Base-by-base conservation (phyloP, 2,888 invertebrate species). In the Notodonta dromedarius region DNA sequence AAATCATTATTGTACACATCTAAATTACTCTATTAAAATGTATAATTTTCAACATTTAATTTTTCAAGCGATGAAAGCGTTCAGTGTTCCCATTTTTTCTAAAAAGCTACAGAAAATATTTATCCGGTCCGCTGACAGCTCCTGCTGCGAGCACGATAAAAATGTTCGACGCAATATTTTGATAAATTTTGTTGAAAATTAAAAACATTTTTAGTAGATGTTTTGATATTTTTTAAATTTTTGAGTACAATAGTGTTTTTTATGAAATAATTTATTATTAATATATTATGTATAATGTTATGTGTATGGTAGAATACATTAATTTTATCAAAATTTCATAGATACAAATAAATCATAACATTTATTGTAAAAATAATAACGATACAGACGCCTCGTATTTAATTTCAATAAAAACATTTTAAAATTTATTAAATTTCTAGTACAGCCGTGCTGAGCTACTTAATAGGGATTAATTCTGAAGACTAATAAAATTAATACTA, bases 111-210 rank as follows among this genome's bases (percentile, higher is more conserved):
- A 71, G 70, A 77, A 77, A 77, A 77, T 82, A 80, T 83, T 82
- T 78, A 80, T 82, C 80, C 78, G 61, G 68, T 66, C 59, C 76
- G 79, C 74, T 81, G 79, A 80, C 81, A 82, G 79, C 72, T 70
- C 75, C 76, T 76, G 79, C 76, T 78, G 72, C 70, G 69, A 60
- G 62, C 63, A 73, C 70, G 74, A 71, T 70, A 78, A 80, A 84
- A 85, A 83, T 78, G 69, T 62, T 62, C 53, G 24, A 69, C 70
- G 69, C 70, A 77, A 82, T 83, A 80, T 83, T 83, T 82, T 80
- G 82, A 86, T 85, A 75, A 76, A 76, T 77, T 75, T 66, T 42
- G 70, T 76, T 73, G 69, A 69, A 24, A 75, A 70, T 72, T 78
- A 76, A 80, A 79, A 76, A 71, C 54, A 67, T 71, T 74, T 75